Conservation (phyloP, 2,113 vertebrate genomes). For the Pteronura brasiliensis region DNA sequence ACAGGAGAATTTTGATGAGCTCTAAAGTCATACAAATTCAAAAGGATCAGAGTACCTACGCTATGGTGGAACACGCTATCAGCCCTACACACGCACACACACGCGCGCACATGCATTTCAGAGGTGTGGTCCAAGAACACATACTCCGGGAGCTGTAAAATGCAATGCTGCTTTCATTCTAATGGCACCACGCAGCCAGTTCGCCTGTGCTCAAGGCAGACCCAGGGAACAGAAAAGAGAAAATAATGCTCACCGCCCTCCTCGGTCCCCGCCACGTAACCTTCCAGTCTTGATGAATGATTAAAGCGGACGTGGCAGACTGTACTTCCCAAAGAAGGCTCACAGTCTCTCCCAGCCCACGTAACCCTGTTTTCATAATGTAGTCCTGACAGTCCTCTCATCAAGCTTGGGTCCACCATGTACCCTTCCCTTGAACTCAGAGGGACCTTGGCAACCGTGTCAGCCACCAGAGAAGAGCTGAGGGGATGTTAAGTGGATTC, state of each 20-base stretch:
- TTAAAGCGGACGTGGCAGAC: neutral
- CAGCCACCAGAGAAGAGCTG: no score
- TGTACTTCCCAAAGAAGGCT: neutral
- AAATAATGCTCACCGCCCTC: neutral
- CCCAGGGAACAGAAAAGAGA: neutral
- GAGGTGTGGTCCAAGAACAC: neutral
- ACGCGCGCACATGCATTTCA: neutral
- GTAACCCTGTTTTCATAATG: neutral
- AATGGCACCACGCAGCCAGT: neutral
- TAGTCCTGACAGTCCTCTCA: neutral
- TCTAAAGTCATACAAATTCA: neutral
- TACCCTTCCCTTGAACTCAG: neutral
- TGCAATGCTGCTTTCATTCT: neutral
- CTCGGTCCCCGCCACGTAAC: neutral
- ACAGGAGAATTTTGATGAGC: neutral
- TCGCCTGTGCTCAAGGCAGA: neutral
- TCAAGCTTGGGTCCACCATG: neutral
- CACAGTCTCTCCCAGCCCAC: neutral
- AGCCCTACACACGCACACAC: neutral
- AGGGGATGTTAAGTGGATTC: neutral
- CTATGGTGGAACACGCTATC: neutral
- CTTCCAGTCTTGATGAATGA: neutral
- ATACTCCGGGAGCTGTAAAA: neutral
- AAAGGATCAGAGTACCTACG: neutral
- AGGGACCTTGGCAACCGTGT: neutral